phyloP scores from a whole-genome alignment of 2,113 vertebrate species.

The Pseudois nayaur region DNA sequence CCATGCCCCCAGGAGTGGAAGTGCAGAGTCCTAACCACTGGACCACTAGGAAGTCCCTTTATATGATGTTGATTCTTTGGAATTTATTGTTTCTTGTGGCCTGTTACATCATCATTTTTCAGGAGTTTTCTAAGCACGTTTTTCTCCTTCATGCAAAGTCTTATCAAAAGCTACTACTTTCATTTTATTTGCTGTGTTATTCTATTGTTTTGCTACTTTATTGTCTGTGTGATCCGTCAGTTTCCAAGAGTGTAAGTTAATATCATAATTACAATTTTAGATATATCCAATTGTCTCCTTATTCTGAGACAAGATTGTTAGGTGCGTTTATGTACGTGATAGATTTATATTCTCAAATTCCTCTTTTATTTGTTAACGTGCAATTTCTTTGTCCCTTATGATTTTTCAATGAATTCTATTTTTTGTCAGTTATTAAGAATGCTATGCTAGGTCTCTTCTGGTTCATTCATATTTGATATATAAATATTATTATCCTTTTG shows the following conservation, averaged over 20 bases:
- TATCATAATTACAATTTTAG: neutral
- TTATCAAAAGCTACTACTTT: neutral
- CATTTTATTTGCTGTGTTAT: neutral
- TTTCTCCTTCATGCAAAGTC: neutral
- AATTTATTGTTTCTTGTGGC: neutral
- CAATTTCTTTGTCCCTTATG: neutral
- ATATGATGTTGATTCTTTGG: neutral
- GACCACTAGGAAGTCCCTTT: neutral
- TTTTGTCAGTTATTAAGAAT: neutral
- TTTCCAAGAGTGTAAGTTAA: neutral
- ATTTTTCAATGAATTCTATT: neutral
- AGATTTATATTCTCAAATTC: neutral
- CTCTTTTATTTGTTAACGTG: neutral
- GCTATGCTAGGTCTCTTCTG: neutral
- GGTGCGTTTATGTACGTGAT: neutral
- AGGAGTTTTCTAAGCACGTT: neutral
- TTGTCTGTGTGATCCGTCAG: neutral
- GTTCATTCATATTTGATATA: neutral
- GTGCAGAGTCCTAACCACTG: neutral
- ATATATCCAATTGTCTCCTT: neutral
- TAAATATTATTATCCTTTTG: neutral
- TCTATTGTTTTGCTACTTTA: neutral
- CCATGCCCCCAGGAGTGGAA: neutral
- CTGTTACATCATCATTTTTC: neutral
- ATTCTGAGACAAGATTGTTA: neutral